Base-by-base conservation (phyloP, 2,797 vertebrate genomes). In the Gymnopithys bicolor region DNA sequence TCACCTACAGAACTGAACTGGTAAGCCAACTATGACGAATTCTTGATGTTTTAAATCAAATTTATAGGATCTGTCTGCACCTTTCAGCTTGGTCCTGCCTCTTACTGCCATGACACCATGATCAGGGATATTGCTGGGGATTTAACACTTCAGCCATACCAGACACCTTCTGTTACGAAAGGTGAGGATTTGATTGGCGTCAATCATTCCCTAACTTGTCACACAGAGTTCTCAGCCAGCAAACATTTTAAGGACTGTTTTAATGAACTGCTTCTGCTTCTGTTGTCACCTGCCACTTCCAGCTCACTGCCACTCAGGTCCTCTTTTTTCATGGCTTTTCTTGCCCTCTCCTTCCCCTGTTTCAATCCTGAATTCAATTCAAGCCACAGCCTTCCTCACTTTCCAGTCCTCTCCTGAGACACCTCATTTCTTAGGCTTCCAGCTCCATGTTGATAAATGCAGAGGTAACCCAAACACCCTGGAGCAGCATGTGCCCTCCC, bases 201-300 rank as follows among this genome's bases (percentile, higher is more conserved):
- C 97, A 97, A 90, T 97, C 97, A 97, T 95, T 96, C 80, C 46
- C 77, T 94, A 96, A 84, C 75, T 94, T 95, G 93, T 97, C 97
- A 93, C 89, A 81, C 25, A 19, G 83, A 96, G 51, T 93, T 94
- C 88, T 32, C 10, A 96, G 90, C 77, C 85, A 97, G 93, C 66
- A 93, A 96, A 96, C 35, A 52, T 97, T 97, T 96, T 97, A 96
- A 97, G 93, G 87, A 84, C 91, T 91, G 70, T 84, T 83, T 97
- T 96, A 98, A 97, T 97, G 95, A 97, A 95, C 94, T 95, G 85
- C 94, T 77, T 89, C 91, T 78, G 93, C 90, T 96, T 8, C 46
- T 85, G 10, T 92, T 90, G 71, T 93, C 71, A 60, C 58, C 75
- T 95, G 71, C 83, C 94, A 90, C 76, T 90, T 91, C 60, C 45